Conservation (phyloP, 2,888 invertebrate species). For the Eristalis pertinax region DNA sequence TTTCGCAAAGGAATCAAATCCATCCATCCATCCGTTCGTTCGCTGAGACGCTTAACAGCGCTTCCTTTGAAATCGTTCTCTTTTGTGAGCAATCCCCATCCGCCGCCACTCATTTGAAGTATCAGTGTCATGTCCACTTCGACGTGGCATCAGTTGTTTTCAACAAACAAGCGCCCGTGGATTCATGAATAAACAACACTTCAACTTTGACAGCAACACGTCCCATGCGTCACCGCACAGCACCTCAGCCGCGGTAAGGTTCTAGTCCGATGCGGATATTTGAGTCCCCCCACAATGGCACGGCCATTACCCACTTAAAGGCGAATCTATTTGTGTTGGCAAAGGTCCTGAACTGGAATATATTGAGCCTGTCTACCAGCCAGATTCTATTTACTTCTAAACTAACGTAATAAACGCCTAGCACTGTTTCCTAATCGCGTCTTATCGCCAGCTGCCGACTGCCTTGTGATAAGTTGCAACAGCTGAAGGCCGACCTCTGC, state of each 20-base stretch:
- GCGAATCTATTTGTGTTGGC: not conserved
- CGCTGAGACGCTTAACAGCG: not conserved
- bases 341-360: not conserved
- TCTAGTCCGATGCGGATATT: too few species aligned
- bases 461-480: not conserved
- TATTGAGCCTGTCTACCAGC: not conserved
- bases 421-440: not conserved
- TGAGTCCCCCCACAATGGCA: too few species aligned
- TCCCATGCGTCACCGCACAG: not conserved
- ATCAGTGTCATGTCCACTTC: constrained; percentile 32
- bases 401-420: not conserved
- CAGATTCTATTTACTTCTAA: not conserved
- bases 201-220: not conserved
- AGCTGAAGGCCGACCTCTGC: constrained; percentile 2
- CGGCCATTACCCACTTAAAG: not conserved
- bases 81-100: not conserved
- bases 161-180: constrained; percentile 14
- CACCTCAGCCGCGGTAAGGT: not conserved
- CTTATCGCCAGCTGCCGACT: constrained; percentile 1
- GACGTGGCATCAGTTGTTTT: constrained; percentile 10
- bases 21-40: not conserved
- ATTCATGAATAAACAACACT: not conserved
- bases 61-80: not conserved
- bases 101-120: constrained; percentile 1
- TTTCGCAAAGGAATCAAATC: not conserved